Evolutionary conservation across 2,888 invertebrate genomes (phyloP).

Genomic region (Zygaena filipendulae): DNA sequence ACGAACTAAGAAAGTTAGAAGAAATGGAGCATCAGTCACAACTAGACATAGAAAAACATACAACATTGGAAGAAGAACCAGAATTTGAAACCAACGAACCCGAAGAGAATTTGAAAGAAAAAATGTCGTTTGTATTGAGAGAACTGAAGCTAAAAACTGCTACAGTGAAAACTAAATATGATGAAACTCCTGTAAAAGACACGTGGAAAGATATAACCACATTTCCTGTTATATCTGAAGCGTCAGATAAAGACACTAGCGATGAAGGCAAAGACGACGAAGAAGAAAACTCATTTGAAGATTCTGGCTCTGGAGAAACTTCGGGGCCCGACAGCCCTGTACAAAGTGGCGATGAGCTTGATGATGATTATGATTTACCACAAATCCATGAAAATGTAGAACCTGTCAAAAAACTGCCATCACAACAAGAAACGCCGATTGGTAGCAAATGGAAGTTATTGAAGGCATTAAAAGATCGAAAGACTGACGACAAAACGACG

Average conservation of each 20-base stretch:
- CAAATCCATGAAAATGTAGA: conserved; percentile 42
- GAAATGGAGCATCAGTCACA: conserved; percentile 84
- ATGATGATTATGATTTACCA: conserved; percentile 72
- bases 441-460: conserved; percentile 92
- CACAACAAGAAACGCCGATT: conserved; percentile 66
- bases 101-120: conserved; percentile 77
- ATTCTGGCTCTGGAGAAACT: conserved; percentile 83
- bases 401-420: conserved; percentile 34
- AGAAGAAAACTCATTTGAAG: conserved; percentile 57
- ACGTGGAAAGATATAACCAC: conserved; percentile 58
- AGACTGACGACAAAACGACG: conserved; percentile 86
- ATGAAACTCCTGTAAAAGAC: conserved; percentile 42
- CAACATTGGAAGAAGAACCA: conserved; percentile 69
- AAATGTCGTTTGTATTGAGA: conserved; percentile 82
- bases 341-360: conserved; percentile 77
- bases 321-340: conserved; percentile 90
- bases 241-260: conserved; percentile 32
- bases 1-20: conserved; percentile 86
- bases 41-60: conserved; percentile 72
- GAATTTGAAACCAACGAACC: conserved; percentile 67
- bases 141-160: conserved; percentile 80
- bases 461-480: conserved; percentile 89
- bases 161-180: conserved; percentile 46
- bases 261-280: conserved; percentile 46
- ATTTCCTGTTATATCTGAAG: conserved; percentile 59